Evolutionary conservation across 2,113 vertebrate genomes (phyloP).

Genomic region (Phylloscopus trochiloides): DNA sequence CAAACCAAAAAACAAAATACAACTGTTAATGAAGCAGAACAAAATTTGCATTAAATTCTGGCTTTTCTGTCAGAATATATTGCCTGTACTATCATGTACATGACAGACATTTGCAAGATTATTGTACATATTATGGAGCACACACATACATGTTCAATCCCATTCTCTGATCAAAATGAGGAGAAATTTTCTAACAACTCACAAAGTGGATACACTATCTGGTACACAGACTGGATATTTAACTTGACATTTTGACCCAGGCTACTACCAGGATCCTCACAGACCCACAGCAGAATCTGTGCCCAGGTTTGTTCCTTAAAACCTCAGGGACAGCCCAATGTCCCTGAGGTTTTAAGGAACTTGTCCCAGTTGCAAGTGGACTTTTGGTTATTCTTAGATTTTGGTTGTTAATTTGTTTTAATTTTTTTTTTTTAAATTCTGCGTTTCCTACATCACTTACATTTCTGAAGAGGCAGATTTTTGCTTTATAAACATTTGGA

Average conservation of each 20-base stretch:
- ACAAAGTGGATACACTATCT: neutral
- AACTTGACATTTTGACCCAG: neutral
- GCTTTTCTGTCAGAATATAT: neutral
- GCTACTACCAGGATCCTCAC: neutral
- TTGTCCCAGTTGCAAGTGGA: neutral
- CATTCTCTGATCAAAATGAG: neutral
- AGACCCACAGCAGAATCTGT: neutral
- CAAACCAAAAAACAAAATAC: neutral
- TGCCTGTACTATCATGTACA: neutral
- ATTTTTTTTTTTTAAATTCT: neutral
- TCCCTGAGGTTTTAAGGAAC: no score
- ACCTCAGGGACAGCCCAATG: rapidly evolving
- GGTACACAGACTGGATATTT: neutral
- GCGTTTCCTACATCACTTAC: neutral
- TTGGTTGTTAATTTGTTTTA: neutral
- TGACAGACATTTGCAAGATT: neutral
- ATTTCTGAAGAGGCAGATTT: neutral
- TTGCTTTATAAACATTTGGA: neutral
- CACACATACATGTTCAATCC: neutral
- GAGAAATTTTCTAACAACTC: neutral
- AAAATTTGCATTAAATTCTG: neutral
- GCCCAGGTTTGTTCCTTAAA: neutral
- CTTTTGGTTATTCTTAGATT: neutral
- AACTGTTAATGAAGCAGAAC: neutral
- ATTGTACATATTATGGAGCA: no score